Base-by-base conservation (phyloP, 2,797 vertebrate species). In the Eurystomus glaucurus region DNA sequence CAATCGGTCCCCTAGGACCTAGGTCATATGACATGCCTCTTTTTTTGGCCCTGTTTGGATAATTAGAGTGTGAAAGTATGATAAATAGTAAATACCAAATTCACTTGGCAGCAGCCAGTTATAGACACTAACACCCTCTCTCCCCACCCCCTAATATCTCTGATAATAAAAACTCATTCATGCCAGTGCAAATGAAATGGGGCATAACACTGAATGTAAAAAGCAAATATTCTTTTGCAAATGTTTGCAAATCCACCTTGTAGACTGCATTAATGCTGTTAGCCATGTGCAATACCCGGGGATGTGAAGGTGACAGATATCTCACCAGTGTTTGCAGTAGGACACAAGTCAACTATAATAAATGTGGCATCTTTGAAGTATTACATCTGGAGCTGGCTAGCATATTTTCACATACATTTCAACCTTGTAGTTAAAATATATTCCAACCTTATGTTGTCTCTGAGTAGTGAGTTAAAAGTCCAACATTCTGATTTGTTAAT, bases 381-480 rank as follows among this genome's bases (percentile, higher is more conserved):
- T n/a, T 29, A 52, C 0, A 1, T 51, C 88, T 88, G 65, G n/a
- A 55, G 45, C 14, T 7, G 68, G 46, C 50, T 54, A 21, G 29
- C 58, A 19, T 51, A 2, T 39, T 52, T 46, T 80, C 93, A 82
- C 58, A 76, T 1, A 2, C 13, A 7, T 84, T 75, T 17, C 64
- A 81, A 5, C 55, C 64, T 11, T 48, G 79, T 54, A 45, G 43
- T 33, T 91, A 46, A 93, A 92, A 90, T 68, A 61, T 33, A 25
- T 12, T 72, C 86, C 70, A 74, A 1, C 35, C 75, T 80, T 29
- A 55, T 7, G 0, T 26, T 86, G 91, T 71, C 79, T 81, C 93
- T 58, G 14, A n/a, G 37, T 41, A 51, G 37, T 17, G 8, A 81
- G 93, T 91, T 93, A 83, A 90, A 97, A 95, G 95, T 97, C 90